Conservation (phyloP, 2,797 vertebrate genomes). For the Esox masquinongy region DNA sequence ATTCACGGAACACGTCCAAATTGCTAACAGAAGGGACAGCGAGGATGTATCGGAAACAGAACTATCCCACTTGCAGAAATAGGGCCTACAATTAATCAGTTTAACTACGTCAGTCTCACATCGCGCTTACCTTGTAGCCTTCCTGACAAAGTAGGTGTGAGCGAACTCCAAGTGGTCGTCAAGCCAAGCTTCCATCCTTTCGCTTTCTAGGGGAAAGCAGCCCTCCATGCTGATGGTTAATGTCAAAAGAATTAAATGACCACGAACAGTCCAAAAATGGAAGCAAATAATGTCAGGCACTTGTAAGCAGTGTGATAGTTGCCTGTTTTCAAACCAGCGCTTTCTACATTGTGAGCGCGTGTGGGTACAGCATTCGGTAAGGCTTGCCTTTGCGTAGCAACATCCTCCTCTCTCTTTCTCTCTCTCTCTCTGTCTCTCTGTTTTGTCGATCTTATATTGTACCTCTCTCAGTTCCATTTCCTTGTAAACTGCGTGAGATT, state of each 20-base stretch:
- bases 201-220: slow-evolving; percentile 65
- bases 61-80: not conserved
- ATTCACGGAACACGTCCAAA: not conserved
- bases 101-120: not conserved
- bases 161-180: slow-evolving; percentile 91
- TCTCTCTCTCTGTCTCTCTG: slow-evolving; percentile 14
- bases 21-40: not conserved
- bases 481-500: no score
- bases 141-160: slow-evolving; percentile 89
- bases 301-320: slow-evolving; percentile 22
- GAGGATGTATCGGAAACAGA: not conserved
- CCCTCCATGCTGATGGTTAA: slow-evolving; percentile 70
- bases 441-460: slow-evolving; percentile 15
- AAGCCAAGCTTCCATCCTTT: slow-evolving; percentile 93
- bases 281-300: not conserved
- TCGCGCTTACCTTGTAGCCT: slow-evolving; percentile 86
- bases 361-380: slow-evolving; percentile 14
- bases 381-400: slow-evolving; percentile 18
- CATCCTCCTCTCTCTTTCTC: not conserved
- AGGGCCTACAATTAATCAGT: not conserved
- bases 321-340: slow-evolving; percentile 18
- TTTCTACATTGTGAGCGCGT: slow-evolving; percentile 54
- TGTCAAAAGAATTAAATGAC: not conserved
- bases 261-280: not conserved
- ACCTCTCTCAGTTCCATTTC: slow-evolving; percentile 13